Percentiles rank a stretch among this genome's conserved stretches.
Conservation (phyloP, 1,140 invertebrate genomes). For the Drosophila punjabiensis region DNA sequence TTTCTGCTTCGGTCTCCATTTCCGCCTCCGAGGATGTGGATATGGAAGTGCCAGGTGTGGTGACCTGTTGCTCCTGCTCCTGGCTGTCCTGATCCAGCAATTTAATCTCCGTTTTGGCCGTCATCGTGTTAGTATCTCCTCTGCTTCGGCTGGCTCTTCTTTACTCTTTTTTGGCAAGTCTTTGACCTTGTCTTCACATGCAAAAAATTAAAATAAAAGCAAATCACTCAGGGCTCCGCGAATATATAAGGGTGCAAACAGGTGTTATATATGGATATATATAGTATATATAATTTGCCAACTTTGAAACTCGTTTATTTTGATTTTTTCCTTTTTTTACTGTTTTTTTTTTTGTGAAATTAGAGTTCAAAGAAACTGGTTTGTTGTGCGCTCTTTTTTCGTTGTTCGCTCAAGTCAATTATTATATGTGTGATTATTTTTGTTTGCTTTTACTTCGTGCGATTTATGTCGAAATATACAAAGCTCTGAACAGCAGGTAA, state of each 20-base stretch:
- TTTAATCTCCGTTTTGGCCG: constrained; percentile 27
- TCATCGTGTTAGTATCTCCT: not conserved
- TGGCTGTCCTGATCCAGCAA: constrained; percentile 8
- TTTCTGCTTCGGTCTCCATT: not conserved
- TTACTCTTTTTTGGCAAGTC: constrained; percentile 1
- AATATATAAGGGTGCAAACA: constrained; percentile 9
- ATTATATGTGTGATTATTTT: constrained; percentile 34
- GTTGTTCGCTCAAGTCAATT: constrained; percentile 23
- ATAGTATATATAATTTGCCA: constrained; percentile 18
- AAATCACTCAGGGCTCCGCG: constrained; percentile 3
- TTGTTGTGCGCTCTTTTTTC: constrained; percentile 19
- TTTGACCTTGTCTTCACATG: constrained; percentile 47
- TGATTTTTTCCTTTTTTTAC: constrained; percentile 9
- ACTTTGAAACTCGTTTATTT: constrained; percentile 38
- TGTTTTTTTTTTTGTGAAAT: constrained; percentile 24
- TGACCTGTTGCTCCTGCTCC: not conserved
- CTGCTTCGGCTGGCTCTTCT: not conserved
- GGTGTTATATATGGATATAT: not conserved
- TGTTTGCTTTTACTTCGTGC: constrained; percentile 17
- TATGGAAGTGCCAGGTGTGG: constrained; percentile 2
- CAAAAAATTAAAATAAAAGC: constrained; percentile 22
- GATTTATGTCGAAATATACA: constrained; percentile 20
- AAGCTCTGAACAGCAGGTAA: not conserved
- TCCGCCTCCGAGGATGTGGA: constrained; percentile 4
- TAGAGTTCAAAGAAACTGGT: constrained; percentile 26